Evolutionary conservation across 2,888 invertebrate species (phyloP).

Genomic region (Elmis aenea): DNA sequence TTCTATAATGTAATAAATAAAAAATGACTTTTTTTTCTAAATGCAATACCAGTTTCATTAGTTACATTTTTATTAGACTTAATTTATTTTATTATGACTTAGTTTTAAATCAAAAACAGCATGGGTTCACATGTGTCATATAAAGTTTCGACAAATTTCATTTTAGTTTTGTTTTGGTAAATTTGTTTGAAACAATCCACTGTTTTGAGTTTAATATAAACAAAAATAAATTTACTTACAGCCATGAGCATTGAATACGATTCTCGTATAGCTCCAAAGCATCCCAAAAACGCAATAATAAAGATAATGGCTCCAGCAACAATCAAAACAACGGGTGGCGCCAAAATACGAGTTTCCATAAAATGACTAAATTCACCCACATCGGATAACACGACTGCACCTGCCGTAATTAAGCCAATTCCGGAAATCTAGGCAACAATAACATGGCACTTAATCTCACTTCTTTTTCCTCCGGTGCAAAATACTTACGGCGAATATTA

Average conservation of each 20-base stretch:
- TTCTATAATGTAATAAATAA: too few relatives aligned
- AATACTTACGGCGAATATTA: slow-evolving; percentile 67
- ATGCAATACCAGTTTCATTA: too few relatives aligned
- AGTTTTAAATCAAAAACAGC: too few relatives aligned
- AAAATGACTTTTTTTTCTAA: too few relatives aligned
- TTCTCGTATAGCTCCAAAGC: slow-evolving; percentile 86
- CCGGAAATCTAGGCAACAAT: slow-evolving; percentile 47
- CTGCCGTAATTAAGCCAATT: slow-evolving; percentile 67
- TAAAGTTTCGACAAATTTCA: too few relatives aligned
- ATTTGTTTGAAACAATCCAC: too few relatives aligned
- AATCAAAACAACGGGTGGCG: slow-evolving; percentile 80
- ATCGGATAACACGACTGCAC: slow-evolving; percentile 66
- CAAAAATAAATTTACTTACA: slow-evolving; percentile 52
- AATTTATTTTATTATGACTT: too few relatives aligned
- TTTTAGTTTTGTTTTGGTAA: too few relatives aligned
- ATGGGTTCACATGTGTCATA: too few relatives aligned
- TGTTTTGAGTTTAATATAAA: background rate
- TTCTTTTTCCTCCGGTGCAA: too few relatives aligned
- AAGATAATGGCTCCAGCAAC: slow-evolving; percentile 81
- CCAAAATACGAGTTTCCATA: slow-evolving; percentile 70
- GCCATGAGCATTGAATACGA: slow-evolving; percentile 82
- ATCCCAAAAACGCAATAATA: slow-evolving; percentile 83
- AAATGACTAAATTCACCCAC: slow-evolving; percentile 73
- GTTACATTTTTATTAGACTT: too few relatives aligned
- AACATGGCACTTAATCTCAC: background rate